These are phyloP conservation scores for Eupithecia subfuscata DNA, from an alignment of 2,888 invertebrate species.

Conservation along the genomic window DNA sequence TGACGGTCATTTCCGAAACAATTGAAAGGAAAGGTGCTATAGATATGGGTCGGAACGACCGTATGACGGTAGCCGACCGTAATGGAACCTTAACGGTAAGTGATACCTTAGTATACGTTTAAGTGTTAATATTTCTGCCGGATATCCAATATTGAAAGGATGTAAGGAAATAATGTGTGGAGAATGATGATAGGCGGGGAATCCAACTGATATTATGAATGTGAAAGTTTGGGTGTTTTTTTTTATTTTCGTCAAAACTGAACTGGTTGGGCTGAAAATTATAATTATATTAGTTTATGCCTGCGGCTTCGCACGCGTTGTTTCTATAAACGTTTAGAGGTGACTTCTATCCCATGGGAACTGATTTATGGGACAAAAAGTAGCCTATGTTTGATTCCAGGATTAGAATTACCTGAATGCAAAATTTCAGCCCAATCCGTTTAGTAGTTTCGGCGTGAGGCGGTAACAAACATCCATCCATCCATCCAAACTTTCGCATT, in stretches of 20 bases:
- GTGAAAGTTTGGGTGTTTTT: neutral
- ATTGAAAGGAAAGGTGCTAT: slow-evolving; percentile 45
- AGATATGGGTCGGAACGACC: slow-evolving; percentile 41
- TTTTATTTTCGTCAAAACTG: neutral
- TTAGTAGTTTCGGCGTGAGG: too few species aligned
- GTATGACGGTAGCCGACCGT: slow-evolving; percentile 42
- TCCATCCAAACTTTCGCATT: too few species aligned
- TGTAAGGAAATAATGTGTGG: neutral
- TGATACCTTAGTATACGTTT: slow-evolving; percentile 41
- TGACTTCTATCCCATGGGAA: too few species aligned
- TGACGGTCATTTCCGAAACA: slow-evolving; percentile 45
- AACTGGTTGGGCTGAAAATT: too few species aligned
- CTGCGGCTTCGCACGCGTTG: too few species aligned
- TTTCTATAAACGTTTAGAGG: too few species aligned
- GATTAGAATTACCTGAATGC: too few species aligned
- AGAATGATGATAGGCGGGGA: neutral
- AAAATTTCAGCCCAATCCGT: too few species aligned
- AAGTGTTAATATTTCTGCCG: slow-evolving; percentile 40
- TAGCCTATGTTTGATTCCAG: too few species aligned
- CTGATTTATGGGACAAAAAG: too few species aligned
- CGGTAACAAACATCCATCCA: too few species aligned
- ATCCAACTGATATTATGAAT: neutral
- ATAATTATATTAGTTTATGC: too few species aligned
- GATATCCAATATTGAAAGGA: slow-evolving; percentile 16
- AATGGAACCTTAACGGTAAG: slow-evolving; percentile 41